phyloP scores from a whole-genome alignment of 1,140 invertebrate species.

The Metopolophium dirhodum region DNA sequence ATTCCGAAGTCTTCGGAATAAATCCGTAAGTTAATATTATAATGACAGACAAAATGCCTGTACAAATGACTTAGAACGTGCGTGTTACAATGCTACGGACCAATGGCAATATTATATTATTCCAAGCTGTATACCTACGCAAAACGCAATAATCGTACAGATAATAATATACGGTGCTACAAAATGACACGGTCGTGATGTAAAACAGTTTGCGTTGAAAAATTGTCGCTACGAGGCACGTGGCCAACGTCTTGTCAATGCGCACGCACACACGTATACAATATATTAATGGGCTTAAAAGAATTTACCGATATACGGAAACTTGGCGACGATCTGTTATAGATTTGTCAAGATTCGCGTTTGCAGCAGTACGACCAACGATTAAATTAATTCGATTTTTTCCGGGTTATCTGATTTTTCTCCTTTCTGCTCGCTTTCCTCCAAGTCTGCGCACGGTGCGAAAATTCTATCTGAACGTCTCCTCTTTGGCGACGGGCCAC shows the following conservation, averaged over 20 bases:
- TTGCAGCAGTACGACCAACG: background rate
- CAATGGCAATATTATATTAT: background rate
- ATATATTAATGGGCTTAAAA: background rate
- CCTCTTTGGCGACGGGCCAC: background rate
- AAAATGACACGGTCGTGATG: background rate
- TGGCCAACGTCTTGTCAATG: background rate
- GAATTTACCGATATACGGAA: background rate
- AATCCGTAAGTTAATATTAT: background rate
- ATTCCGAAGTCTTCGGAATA: background rate
- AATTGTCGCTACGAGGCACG: background rate
- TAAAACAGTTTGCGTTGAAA: background rate
- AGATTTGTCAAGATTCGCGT: background rate
- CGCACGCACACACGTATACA: background rate
- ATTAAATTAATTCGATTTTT: background rate
- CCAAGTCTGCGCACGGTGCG: background rate
- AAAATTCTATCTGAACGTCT: background rate
- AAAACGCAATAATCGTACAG: background rate
- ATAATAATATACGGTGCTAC: background rate
- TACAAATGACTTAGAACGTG: background rate
- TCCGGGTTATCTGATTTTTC: background rate
- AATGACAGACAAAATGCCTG: background rate
- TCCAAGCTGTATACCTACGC: background rate
- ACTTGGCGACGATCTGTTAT: background rate
- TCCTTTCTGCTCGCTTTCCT: background rate
- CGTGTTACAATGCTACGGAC: slow-evolving; percentile 1